Percentiles rank a stretch among this genome's conserved stretches.
Evolutionary conservation across 2,888 invertebrate species (phyloP).

Genomic region (Synanthedon myopaeformis): DNA sequence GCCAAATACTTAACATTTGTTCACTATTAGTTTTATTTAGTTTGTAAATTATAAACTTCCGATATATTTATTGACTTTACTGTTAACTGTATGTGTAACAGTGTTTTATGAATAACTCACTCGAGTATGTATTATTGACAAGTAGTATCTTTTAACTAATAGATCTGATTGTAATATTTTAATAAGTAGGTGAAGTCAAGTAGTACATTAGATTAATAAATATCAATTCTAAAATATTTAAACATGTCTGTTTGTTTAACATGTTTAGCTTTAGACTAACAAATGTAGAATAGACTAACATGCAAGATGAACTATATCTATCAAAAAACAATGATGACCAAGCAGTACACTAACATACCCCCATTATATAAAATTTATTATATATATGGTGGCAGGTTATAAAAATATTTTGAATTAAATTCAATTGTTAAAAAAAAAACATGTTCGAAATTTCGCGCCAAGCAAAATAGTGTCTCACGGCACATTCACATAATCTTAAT

Average conservation of each 20-base stretch:
- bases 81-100: neutral
- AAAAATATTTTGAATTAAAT: constrained; percentile 26
- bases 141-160: constrained; percentile 57
- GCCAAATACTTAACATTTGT: constrained; percentile 42
- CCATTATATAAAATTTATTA: constrained; percentile 28
- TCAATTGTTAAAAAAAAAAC: no score
- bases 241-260: constrained; percentile 69
- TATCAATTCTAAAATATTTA: constrained; percentile 63
- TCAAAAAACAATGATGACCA: constrained; percentile 28
- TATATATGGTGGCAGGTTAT: constrained; percentile 36
- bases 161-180: constrained; percentile 66
- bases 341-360: constrained; percentile 51
- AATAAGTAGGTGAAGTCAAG: constrained; percentile 49
- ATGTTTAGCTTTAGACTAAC: constrained; percentile 69
- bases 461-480: constrained; percentile 70
- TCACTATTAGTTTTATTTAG: constrained; percentile 48
- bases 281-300: constrained; percentile 66
- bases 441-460: constrained; percentile 45
- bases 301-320: constrained; percentile 32
- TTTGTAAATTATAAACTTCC: constrained; percentile 13
- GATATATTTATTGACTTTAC: neutral
- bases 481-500: constrained; percentile 21
- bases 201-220: constrained; percentile 65
- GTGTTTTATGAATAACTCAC: constrained; percentile 16
- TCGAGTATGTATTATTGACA: constrained; percentile 22